phyloP scores from a whole-genome alignment of 30 jellyfish, hydroid and myxozoan genomes.

The Haliclystus octoradiatus region DNA sequence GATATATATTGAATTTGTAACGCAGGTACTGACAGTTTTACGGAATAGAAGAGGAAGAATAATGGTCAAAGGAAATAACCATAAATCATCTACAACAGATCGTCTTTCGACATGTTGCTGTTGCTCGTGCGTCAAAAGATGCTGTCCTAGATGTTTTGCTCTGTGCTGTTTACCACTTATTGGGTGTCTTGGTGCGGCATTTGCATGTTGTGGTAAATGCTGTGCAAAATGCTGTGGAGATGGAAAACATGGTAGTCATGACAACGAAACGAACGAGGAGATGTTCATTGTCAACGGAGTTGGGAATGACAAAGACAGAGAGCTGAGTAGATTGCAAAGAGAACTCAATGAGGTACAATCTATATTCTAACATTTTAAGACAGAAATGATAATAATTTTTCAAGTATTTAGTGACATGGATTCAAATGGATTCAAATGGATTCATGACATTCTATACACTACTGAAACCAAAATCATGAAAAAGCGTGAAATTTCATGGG shows the following conservation, averaged over 20 bases:
- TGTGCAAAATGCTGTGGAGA: conserved; percentile 35
- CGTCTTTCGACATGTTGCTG: conserved; percentile 38
- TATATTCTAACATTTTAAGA: no score
- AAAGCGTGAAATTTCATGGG: no score
- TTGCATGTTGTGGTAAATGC: conserved; percentile 31
- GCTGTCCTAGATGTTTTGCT: conserved; percentile 44
- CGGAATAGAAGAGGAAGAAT: no score
- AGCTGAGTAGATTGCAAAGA: conserved; percentile 46
- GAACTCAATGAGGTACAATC: conserved; percentile 47
- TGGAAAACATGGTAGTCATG: background rate
- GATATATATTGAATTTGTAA: no score
- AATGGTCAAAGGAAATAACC: no score
- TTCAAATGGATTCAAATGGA: background rate
- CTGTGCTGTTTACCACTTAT: conserved; percentile 51
- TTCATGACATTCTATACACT: background rate
- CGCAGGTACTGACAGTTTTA: no score
- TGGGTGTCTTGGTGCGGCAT: conserved; percentile 21
- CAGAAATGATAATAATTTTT: no score
- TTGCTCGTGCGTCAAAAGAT: conserved; percentile 34
- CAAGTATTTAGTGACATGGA: no score
- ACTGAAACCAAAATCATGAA: no score
- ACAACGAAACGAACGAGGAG: conserved; percentile 29
- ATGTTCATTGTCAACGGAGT: conserved; percentile 43
- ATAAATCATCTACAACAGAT: no score
- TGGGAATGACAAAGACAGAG: conserved; percentile 47